These are phyloP conservation scores for Lepus oiostolus DNA, from an alignment of 2,797 vertebrate genomes.

Conservation along the genomic window DNA sequence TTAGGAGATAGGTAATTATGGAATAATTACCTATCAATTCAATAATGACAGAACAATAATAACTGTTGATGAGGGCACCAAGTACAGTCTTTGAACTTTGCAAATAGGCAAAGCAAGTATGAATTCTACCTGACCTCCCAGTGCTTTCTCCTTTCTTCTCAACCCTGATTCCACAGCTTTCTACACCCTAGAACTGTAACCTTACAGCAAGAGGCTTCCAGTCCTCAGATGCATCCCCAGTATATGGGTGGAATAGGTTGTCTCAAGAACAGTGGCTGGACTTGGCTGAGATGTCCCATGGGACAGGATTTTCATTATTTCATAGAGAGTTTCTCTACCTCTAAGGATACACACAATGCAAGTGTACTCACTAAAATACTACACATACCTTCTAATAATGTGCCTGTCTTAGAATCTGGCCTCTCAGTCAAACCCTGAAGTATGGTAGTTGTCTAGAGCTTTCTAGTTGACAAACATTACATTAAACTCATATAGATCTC, in stretches of 20 bases:
- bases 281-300: not conserved
- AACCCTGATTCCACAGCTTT: not conserved
- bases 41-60: not conserved
- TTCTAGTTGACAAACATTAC: constrained; percentile 20
- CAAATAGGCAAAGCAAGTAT: not conserved
- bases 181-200: not conserved
- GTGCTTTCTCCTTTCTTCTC: not conserved
- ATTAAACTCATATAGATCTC: not conserved
- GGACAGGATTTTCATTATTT: not conserved
- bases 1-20: not conserved
- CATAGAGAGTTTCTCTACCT: not conserved
- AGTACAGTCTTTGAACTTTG: not conserved
- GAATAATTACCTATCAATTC: not conserved
- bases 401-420: not conserved
- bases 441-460: not conserved
- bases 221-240: not conserved
- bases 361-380: not conserved
- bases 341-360: not conserved
- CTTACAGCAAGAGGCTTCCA: not conserved
- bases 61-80: not conserved
- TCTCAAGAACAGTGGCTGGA: not conserved
- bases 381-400: not conserved
- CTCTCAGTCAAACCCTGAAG: not conserved
- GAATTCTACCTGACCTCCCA: not conserved
- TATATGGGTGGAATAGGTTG: not conserved